Percentiles rank a stretch among this genome's conserved stretches.
Conservation (phyloP, 2,797 vertebrate species). For the Sitta carolinensis region DNA sequence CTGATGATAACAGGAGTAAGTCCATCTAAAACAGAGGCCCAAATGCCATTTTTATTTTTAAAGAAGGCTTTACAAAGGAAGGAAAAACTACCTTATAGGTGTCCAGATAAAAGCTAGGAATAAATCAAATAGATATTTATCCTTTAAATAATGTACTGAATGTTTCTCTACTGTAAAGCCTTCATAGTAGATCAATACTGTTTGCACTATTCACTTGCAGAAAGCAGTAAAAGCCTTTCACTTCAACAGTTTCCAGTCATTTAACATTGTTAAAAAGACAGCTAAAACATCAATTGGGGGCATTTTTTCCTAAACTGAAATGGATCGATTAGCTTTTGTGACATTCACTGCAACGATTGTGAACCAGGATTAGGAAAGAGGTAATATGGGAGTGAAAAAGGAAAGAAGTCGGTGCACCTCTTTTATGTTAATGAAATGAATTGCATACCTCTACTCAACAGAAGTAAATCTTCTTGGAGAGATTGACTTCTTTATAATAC, state of each 20-base stretch:
- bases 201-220: slow-evolving; percentile 70
- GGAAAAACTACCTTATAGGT: slow-evolving; percentile 36
- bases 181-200: slow-evolving; percentile 74
- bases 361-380: background rate
- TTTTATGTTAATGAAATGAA: slow-evolving; percentile 61
- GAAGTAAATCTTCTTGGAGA: slow-evolving; percentile 30
- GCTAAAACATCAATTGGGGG: slow-evolving; percentile 51
- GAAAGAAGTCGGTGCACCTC: slow-evolving; percentile 13
- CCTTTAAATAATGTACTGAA: slow-evolving; percentile 67
- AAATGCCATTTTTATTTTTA: slow-evolving; percentile 1
- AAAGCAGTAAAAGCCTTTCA: slow-evolving; percentile 70
- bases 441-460: slow-evolving; percentile 19
- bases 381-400: background rate
- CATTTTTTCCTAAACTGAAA: slow-evolving; percentile 67
- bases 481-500: slow-evolving; percentile 34
- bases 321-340: slow-evolving; percentile 52
- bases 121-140: slow-evolving; percentile 72
- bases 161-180: slow-evolving; percentile 58
- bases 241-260: slow-evolving; percentile 63
- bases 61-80: slow-evolving; percentile 30
- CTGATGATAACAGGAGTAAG: slow-evolving; percentile 32
- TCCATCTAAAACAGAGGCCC: background rate
- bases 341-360: background rate
- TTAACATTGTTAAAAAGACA: slow-evolving; percentile 75
- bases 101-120: slow-evolving; percentile 51